These are phyloP conservation scores for Mimas tiliae DNA, from an alignment of 2,888 invertebrate species.

Conservation along the genomic window DNA sequence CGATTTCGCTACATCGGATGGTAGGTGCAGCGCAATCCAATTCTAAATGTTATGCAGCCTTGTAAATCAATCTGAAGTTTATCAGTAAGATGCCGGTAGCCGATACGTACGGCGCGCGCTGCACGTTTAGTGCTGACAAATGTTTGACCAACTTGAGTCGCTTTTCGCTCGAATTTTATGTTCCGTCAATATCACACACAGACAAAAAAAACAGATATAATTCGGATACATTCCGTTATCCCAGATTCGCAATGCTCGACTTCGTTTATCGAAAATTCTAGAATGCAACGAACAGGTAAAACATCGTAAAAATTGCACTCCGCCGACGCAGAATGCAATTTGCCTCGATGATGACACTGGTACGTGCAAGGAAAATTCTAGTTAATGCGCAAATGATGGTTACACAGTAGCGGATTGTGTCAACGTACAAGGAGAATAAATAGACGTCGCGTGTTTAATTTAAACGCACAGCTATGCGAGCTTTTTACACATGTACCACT, in stretches of 20 bases:
- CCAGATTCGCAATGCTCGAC: neutral
- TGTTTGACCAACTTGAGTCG: too few relatives aligned
- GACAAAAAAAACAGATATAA: neutral
- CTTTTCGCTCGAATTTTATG: too few relatives aligned
- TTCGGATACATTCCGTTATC: neutral
- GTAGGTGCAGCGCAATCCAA: too few relatives aligned
- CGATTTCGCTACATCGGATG: too few relatives aligned
- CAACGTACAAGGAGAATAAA: slow-evolving; percentile 20
- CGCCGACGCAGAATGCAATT: neutral
- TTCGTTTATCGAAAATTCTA: neutral
- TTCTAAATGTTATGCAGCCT: too few relatives aligned
- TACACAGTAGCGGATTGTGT: slow-evolving; percentile 7
- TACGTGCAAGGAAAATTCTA: slow-evolving; percentile 20
- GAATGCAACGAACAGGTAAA: neutral
- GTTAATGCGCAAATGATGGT: slow-evolving; percentile 18
- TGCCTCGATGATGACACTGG: slow-evolving; percentile 11
- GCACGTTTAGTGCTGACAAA: too few relatives aligned
- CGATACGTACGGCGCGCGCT: too few relatives aligned
- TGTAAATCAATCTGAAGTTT: too few relatives aligned
- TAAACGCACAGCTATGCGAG: slow-evolving; percentile 5
- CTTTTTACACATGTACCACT: neutral
- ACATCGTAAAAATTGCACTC: neutral
- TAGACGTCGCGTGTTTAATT: slow-evolving; percentile 2
- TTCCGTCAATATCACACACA: neutral
- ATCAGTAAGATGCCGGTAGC: too few relatives aligned